Evolutionary conservation across 2,888 invertebrate species (phyloP).

Genomic region (Eudemis profundana): DNA sequence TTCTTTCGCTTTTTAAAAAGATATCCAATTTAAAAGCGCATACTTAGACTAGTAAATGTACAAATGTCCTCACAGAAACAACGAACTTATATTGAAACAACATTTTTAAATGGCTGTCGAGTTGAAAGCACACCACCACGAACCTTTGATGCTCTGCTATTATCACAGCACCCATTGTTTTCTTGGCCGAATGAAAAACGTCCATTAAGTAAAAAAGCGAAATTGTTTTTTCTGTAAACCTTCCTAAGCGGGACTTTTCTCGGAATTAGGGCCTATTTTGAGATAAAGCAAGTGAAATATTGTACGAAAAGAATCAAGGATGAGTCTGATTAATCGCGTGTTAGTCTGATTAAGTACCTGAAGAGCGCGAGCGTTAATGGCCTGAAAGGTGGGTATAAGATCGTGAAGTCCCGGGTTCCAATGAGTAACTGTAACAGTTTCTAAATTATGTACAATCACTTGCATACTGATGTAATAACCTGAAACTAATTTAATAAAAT

Average conservation of each 20-base stretch:
- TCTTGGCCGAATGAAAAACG: neutral
- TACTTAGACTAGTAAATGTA: conserved; percentile 1
- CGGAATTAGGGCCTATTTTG: neutral
- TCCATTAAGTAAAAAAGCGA: neutral
- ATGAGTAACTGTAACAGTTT: no score
- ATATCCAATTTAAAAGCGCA: neutral
- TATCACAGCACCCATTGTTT: neutral
- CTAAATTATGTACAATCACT: no score
- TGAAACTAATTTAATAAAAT: no score
- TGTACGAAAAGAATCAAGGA: no score
- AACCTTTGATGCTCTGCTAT: neutral
- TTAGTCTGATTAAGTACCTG: no score
- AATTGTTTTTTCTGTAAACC: conserved; percentile 5
- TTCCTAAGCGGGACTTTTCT: neutral
- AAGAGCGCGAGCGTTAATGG: no score
- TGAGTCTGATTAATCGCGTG: no score
- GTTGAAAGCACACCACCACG: neutral
- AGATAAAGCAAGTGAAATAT: neutral
- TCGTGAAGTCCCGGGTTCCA: no score
- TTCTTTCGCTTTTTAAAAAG: conserved; percentile 6
- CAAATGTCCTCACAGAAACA: neutral
- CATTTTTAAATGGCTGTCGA: neutral
- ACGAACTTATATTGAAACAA: neutral
- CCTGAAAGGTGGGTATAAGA: no score
- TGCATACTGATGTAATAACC: no score